Percentiles rank a stretch among this genome's conserved stretches.
These are phyloP conservation scores for Arremon aurantiirostris DNA, from an alignment of 2,797 vertebrate species.

Conservation along the genomic window DNA sequence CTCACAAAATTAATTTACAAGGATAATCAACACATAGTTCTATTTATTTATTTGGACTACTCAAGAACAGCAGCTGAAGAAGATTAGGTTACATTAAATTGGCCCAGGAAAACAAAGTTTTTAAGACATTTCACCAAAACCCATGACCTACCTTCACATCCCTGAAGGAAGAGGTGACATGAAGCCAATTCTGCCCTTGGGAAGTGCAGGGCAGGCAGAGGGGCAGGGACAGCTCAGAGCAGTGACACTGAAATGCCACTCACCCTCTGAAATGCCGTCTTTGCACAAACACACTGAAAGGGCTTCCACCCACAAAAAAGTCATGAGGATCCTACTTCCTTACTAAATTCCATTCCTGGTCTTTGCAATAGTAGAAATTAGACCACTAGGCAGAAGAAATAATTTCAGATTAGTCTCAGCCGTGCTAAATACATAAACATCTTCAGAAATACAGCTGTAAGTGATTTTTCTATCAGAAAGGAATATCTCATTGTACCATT, in stretches of 20 bases:
- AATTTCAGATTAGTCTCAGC: neutral
- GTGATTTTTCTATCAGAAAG: neutral
- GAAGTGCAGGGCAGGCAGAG: neutral
- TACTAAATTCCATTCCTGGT: neutral
- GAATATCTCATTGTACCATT: neutral
- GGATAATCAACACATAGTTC: neutral
- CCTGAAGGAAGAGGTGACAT: rapidly evolving
- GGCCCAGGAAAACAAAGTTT: neutral
- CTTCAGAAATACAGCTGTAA: neutral
- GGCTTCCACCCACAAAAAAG: neutral
- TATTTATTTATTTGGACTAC: constrained; percentile 7
- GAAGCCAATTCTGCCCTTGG: neutral
- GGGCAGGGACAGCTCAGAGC: neutral
- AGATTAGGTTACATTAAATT: constrained; percentile 1
- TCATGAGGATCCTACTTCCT: neutral
- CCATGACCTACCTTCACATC: neutral
- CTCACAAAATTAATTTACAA: neutral
- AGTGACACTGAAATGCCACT: neutral
- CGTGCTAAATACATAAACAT: neutral
- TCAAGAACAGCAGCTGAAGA: constrained; percentile 6
- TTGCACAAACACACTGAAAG: neutral
- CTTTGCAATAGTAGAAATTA: neutral
- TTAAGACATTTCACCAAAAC: neutral
- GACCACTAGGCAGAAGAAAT: neutral
- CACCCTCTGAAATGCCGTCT: neutral